Conservation (phyloP, 2,888 invertebrate genomes). For the Petrophora chlorosata region DNA sequence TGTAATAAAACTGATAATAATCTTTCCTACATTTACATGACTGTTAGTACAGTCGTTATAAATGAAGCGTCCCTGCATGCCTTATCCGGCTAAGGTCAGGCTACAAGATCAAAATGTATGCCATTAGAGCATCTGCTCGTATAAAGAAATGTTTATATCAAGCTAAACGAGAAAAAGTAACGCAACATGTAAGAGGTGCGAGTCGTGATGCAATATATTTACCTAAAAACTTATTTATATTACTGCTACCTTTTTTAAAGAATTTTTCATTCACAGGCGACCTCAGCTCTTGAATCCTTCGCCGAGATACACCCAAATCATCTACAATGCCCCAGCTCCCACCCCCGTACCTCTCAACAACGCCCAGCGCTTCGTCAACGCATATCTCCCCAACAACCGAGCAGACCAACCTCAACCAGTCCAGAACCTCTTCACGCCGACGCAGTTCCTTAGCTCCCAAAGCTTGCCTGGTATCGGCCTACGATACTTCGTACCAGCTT, state of each 20-base stretch:
- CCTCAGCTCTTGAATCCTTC: conserved; percentile 71
- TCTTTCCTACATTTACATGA: no score
- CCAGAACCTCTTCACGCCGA: conserved; percentile 56
- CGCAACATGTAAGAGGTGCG: no score
- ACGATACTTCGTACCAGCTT: conserved; percentile 68
- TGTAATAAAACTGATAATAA: no score
- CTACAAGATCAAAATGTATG: no score
- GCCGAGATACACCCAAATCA: conserved; percentile 69
- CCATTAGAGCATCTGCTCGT: no score
- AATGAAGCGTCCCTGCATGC: no score
- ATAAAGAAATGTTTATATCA: no score
- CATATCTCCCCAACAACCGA: conserved; percentile 60
- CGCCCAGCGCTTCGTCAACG: conserved; percentile 72
- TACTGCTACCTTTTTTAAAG: not conserved
- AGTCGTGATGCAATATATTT: no score
- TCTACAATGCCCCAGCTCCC: conserved; percentile 54
- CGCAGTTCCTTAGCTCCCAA: conserved; percentile 67
- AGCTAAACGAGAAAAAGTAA: no score
- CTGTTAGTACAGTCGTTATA: no score
- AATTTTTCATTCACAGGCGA: conserved; percentile 55
- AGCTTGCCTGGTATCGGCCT: conserved; percentile 70
- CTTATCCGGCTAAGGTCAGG: no score
- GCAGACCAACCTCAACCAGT: conserved; percentile 48
- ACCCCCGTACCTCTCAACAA: conserved; percentile 55
- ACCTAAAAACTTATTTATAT: no score